Evolutionary conservation across 2,797 vertebrate species (phyloP).

Genomic region (Mustela erminea): DNA sequence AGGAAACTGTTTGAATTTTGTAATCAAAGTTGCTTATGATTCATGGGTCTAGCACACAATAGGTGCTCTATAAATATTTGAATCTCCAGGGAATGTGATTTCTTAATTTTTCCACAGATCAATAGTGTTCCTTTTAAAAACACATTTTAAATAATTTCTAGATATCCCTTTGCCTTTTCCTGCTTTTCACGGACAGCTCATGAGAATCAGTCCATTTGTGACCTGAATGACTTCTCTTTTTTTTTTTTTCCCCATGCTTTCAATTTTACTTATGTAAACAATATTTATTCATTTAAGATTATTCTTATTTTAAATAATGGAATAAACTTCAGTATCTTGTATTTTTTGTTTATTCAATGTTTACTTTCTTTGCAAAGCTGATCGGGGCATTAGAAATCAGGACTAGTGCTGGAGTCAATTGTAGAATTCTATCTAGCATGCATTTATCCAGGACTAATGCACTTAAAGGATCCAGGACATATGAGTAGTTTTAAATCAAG

Average conservation of each 20-base stretch:
- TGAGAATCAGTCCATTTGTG: conserved; percentile 47
- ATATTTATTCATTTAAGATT: background rate
- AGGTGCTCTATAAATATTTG: background rate
- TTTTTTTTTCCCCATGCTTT: no score
- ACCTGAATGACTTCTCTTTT: background rate
- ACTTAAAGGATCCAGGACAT: background rate
- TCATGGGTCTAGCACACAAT: conserved; percentile 24
- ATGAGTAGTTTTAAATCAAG: background rate
- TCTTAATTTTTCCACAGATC: conserved; percentile 64
- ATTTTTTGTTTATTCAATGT: conserved; percentile 12
- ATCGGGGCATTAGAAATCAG: background rate
- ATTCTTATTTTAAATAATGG: background rate
- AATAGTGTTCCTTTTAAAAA: conserved; percentile 79
- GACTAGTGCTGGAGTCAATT: background rate
- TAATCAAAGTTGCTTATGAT: conserved; percentile 78
- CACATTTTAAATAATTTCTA: conserved; percentile 75
- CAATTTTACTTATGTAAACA: background rate
- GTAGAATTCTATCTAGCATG: background rate
- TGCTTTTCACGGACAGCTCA: background rate
- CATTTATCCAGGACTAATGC: background rate
- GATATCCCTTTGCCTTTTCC: background rate
- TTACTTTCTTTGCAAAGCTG: conserved; percentile 7
- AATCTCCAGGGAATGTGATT: background rate
- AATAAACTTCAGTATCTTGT: background rate
- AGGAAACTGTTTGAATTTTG: conserved; percentile 72